phyloP scores from a whole-genome alignment of 2,888 invertebrate genomes.

The Coremacera marginata region DNA sequence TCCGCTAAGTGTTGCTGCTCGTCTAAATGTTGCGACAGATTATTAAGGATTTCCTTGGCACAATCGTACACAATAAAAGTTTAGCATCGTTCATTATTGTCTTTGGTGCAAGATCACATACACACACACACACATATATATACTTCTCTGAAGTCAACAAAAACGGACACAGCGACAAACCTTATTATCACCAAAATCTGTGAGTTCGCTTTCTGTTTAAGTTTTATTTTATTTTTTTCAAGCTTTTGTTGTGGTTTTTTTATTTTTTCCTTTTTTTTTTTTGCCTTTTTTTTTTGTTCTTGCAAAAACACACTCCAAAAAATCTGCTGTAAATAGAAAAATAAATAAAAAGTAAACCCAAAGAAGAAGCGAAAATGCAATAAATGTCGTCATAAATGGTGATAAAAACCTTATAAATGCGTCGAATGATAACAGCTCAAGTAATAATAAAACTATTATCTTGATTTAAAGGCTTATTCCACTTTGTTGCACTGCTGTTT shows the following conservation, averaged over 20 bases:
- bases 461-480: neutral
- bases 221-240: too few relatives aligned
- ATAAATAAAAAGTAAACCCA: neutral
- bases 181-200: neutral
- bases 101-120: neutral
- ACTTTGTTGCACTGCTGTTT: too few relatives aligned
- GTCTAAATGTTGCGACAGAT: neutral
- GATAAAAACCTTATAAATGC: slow-evolving; percentile 21
- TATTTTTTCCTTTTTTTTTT: too few relatives aligned
- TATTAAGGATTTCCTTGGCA: slow-evolving; percentile 17
- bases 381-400: slow-evolving; percentile 15
- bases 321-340: neutral
- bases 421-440: neutral
- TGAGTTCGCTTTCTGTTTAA: neutral
- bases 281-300: too few relatives aligned
- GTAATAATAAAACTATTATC: slow-evolving; percentile 24
- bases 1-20: neutral
- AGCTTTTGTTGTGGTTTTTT: too few relatives aligned
- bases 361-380: slow-evolving; percentile 3
- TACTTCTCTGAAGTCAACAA: neutral
- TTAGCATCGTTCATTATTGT: slow-evolving; percentile 25
- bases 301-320: neutral
- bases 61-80: slow-evolving; percentile 24
- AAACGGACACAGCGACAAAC: neutral
- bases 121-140: neutral